Evolutionary conservation across 2,113 vertebrate genomes (phyloP).

Genomic region (Dendropsophus ebraccatus): DNA sequence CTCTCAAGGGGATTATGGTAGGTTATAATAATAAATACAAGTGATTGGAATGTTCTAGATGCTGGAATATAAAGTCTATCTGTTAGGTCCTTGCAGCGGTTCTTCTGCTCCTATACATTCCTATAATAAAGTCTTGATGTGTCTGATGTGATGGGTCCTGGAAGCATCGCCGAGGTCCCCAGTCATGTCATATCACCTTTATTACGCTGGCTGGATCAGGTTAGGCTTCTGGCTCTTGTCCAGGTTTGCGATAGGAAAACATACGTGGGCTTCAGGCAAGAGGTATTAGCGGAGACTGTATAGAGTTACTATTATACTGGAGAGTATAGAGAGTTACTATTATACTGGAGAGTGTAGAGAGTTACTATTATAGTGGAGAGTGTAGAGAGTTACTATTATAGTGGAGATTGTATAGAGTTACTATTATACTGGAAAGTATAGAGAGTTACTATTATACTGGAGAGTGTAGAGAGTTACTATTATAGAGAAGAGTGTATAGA

Average conservation of each 20-base stretch:
- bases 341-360: too few species aligned
- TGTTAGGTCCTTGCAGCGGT: slow-evolving; percentile 26
- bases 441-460: too few species aligned
- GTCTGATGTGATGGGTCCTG: slow-evolving; percentile 33
- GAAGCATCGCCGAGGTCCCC: background rate
- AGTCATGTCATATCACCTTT: slow-evolving; percentile 49
- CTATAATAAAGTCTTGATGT: slow-evolving; percentile 18
- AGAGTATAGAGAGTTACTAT: too few species aligned
- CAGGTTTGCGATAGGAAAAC: slow-evolving; percentile 24
- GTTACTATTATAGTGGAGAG: too few species aligned
- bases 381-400: too few species aligned
- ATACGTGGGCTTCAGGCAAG: background rate
- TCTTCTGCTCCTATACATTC: slow-evolving; percentile 23
- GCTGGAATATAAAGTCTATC: too few species aligned
- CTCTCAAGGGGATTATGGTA: background rate
- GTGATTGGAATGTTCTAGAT: too few species aligned
- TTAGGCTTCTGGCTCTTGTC: background rate
- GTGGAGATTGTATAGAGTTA: too few species aligned
- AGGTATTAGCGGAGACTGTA: background rate
- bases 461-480: too few species aligned
- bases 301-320: background rate
- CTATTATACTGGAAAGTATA: too few species aligned
- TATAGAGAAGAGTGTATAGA: too few species aligned
- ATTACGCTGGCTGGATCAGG: slow-evolving; percentile 24
- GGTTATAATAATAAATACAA: too few species aligned